Evolutionary conservation across 2,888 invertebrate species (phyloP), one percentile per base, ranked within the genome.

Genomic region (Auanema sp.): DNA sequence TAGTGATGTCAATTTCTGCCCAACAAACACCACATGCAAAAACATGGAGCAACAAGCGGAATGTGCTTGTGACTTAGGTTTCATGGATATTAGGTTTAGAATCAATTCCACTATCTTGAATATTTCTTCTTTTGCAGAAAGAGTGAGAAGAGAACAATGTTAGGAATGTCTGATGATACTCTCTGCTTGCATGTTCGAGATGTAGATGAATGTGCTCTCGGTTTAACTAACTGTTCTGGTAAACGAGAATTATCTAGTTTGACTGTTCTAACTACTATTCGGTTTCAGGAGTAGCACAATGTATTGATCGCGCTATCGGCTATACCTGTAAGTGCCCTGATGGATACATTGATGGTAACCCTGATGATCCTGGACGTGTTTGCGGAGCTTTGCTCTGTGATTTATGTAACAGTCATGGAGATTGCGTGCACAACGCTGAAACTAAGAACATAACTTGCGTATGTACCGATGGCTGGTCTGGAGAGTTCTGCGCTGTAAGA

Each of bases 11-110:
- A 91, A 92, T 87, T 89, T 90, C 84, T 93, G 93, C 86, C 92
- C 93, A 85, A 88, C 89, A 83, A 93, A 93, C 85, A 92, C 93
- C 66, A 90, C 91, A 73, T 94, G 93, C 87, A 89, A 91, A 87
- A 93, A 93, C 87, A 89, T 92, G 84, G 90, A 91, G 86, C 92
- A 92, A 79, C 91, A 91, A 83, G 93, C 91, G 86, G 90, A 91
- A 83, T 94, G 93, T 87, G 90, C 91, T 84, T 94, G 94, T 87
- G 90, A 91, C 86, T 88, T 89, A 85, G 93, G 94, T 85, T 93
- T 91, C 88, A 89, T 90, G 83, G 93, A 83, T 64, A 83, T 83
- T 47, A 51, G 60, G 42, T 43, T 2, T 21, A 11, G 10, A 6
- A 21, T 11, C 21, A 47, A 47, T 3, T 21, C 10, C 4, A 18